Evolutionary conservation across 2,888 invertebrate species (phyloP), one percentile per base, ranked within the genome.

Genomic region (Melolontha melolontha): DNA sequence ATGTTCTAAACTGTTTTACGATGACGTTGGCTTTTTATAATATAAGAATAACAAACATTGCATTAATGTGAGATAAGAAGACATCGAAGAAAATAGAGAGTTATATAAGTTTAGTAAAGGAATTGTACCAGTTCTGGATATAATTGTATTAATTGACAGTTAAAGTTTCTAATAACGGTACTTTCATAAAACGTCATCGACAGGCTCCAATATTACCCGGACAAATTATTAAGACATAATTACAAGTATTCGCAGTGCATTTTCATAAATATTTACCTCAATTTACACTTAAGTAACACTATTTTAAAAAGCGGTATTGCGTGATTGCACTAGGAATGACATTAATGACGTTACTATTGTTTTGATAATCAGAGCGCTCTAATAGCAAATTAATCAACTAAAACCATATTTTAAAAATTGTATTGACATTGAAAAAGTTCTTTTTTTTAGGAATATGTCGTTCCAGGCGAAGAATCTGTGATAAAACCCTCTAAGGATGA

Each of bases 401-500:
- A 29, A 27, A 39, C 22, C 40, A 14, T 11, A 39, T 41, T 47
- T 34, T 59, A 1, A 59, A 57, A 22, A 22, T 22, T 22, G 22
- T 22, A 22, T 4, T 1, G 22, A 22, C 2, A 22, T 22, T 22
- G 22, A n/a, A n/a, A n/a, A n/a, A n/a, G 1, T 22, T 22, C 55
- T 70, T 71, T 68, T 74, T 75, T 79, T 64, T 72, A 86, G 86
- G 86, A 86, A 72, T 82, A 84, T 77, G 79, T 84, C 8, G 80
- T 79, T 75, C 77, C 82, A 17, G 85, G 85, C 6, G 81, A 87
- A 71, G 85, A 86, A 70, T 82, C 85, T 22, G 85, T 87, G 0
- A 91, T 92, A 68, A 94, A 94, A 83, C 91, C 94, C 0, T 87
- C 92, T 0, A 97, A 96, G 82, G 94, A 96, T 68, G 97, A 98